Evolutionary conservation across 2,888 invertebrate species (phyloP).

Genomic region (Caradrina kadenii): DNA sequence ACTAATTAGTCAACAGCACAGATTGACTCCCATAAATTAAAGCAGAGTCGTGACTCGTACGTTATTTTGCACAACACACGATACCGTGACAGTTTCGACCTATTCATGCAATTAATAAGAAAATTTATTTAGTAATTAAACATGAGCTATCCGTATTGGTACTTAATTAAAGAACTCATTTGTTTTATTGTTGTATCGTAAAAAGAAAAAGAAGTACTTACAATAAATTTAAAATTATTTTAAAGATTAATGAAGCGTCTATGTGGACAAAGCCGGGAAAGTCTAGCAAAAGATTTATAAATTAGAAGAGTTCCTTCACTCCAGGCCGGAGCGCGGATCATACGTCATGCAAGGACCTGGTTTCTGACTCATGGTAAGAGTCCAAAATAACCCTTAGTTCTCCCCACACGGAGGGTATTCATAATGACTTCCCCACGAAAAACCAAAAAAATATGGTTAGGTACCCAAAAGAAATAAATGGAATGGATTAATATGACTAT

Average conservation of each 20-base stretch:
- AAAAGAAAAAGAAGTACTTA: background rate
- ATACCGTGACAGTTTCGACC: constrained; percentile 52
- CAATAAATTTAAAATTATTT: too few species aligned
- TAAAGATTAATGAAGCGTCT: too few species aligned
- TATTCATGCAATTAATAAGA: constrained; percentile 43
- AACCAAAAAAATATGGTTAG: too few species aligned
- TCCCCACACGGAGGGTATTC: too few species aligned
- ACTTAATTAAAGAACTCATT: constrained; percentile 13
- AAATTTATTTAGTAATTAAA: constrained; percentile 40
- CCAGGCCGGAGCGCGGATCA: too few species aligned
- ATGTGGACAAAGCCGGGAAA: background rate
- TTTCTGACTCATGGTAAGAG: too few species aligned
- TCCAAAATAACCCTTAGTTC: too few species aligned
- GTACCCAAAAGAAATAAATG: background rate
- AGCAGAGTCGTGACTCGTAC: constrained; percentile 49
- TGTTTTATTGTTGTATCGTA: constrained; percentile 6
- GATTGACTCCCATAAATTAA: constrained; percentile 50
- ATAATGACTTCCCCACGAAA: too few species aligned
- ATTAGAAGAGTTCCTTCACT: too few species aligned
- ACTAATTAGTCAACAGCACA: constrained; percentile 42
- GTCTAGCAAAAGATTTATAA: too few species aligned
- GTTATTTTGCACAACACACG: constrained; percentile 50
- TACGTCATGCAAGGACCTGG: too few species aligned
- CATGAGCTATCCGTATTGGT: constrained; percentile 2
- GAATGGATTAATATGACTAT: too few species aligned